These are phyloP conservation scores for Tetanocera ferruginea DNA, from an alignment of 2,888 invertebrate genomes.

Conservation along the genomic window DNA sequence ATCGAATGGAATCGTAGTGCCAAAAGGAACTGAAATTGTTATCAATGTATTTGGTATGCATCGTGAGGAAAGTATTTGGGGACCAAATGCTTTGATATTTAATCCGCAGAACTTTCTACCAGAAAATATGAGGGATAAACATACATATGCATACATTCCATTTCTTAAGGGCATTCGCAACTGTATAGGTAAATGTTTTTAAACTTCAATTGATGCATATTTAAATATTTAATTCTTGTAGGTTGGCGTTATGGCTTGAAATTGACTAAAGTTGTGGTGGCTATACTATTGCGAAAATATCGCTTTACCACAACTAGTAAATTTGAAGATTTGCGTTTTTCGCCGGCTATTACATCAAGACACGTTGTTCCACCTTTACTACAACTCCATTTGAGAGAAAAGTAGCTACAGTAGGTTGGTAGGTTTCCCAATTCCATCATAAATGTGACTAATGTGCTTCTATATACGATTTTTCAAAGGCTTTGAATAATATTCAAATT, in stretches of 20 bases:
- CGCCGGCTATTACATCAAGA: too few relatives aligned
- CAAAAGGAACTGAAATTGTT: constrained; percentile 45
- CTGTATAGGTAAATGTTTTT: constrained; percentile 54
- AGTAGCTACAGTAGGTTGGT: too few relatives aligned
- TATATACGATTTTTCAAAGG: too few relatives aligned
- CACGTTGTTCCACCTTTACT: too few relatives aligned
- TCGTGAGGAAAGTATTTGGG: constrained; percentile 51
- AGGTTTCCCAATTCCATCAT: too few relatives aligned
- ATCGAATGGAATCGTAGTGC: constrained; percentile 45
- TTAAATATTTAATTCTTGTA: constrained; percentile 30
- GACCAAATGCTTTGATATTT: constrained; percentile 51
- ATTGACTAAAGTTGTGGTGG: constrained; percentile 45
- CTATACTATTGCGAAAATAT: constrained; percentile 47
- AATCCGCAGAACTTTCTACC: constrained; percentile 54
- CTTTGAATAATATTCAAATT: too few relatives aligned
- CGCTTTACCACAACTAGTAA: constrained; percentile 45
- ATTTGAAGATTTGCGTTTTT: constrained; percentile 44
- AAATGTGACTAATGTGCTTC: too few relatives aligned
- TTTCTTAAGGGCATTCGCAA: constrained; percentile 56
- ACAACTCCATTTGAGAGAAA: too few relatives aligned
- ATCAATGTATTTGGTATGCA: constrained; percentile 52
- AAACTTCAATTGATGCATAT: neutral
- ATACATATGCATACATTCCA: constrained; percentile 55
- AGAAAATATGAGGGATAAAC: constrained; percentile 46
- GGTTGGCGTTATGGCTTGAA: constrained; percentile 54